Base-by-base conservation (phyloP, 1,140 invertebrate species). In the Saxidomus purpurata region DNA sequence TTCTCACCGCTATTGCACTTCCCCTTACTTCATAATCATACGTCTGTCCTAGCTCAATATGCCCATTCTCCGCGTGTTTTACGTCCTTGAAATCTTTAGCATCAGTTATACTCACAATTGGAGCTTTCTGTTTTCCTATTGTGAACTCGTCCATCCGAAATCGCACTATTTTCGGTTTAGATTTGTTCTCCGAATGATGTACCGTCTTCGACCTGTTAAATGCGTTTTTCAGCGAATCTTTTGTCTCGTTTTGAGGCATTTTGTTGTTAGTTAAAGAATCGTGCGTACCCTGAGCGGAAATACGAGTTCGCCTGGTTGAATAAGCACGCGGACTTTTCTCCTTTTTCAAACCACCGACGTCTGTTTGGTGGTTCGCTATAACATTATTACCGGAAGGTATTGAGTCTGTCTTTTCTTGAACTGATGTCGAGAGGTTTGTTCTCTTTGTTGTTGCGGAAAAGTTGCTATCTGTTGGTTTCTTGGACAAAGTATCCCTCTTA, bases 91-190 rank as follows among this genome's bases (percentile, higher is more conserved):
- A 8, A 0, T 69, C 63, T 43, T 69, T 77, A 17, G 19, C 49
- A 28, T 77, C 86, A 3, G 74, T 77, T 43, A 88, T 88, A 47
- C 43, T 67, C 17, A 88, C 86, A 34, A 88, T 77, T 25, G 86
- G 86, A 4, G 61, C 61, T 71, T 81, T 88, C 9, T 80, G 76
- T 25, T 77, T 83, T 47, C 80, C 81, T 40, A 83, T 89, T 2
- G 80, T 55, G 71, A 36, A 49, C 17, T 89, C 87, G 15, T 89
- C 81, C 80, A 89, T 83, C 15, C 87, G 63, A 38, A 89, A 89
- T 28, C 87, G 63, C 47, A 89, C 87, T 71, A 84, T 82, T 84
- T 89, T 89, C 25, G 80, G 87, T 38, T 61, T 83, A 6, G 55
- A 15, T 11, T 55, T 47, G 22, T 43, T 71, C 19, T 74, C 52